phyloP scores from a whole-genome alignment of 2,888 invertebrate genomes.

The Loripinus fragilis region DNA sequence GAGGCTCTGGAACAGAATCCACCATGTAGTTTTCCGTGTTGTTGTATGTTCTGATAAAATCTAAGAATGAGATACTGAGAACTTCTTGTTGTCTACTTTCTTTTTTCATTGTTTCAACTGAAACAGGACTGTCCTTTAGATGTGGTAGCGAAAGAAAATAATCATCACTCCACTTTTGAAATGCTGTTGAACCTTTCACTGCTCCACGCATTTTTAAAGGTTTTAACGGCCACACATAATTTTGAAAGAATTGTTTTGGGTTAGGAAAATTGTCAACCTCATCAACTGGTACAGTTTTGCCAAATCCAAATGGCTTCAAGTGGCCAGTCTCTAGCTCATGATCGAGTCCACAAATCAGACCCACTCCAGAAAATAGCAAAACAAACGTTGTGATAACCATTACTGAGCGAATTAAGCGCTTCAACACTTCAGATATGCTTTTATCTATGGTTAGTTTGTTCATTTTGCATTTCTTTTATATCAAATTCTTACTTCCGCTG shows the following conservation, averaged over 20 bases:
- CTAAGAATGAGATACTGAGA: slow-evolving; percentile 71
- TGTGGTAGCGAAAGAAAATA: slow-evolving; percentile 75
- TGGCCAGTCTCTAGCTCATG: slow-evolving; percentile 70
- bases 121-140: slow-evolving; percentile 64
- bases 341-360: slow-evolving; percentile 31
- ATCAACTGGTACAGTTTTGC: slow-evolving; percentile 65
- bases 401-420: too few species aligned
- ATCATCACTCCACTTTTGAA: slow-evolving; percentile 78
- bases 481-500: neutral
- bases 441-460: too few species aligned
- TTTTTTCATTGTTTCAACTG: slow-evolving; percentile 80
- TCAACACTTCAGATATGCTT: too few species aligned
- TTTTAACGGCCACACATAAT: slow-evolving; percentile 69
- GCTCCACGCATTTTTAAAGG: slow-evolving; percentile 79
- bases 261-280: slow-evolving; percentile 72
- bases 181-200: slow-evolving; percentile 73
- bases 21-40: slow-evolving; percentile 80
- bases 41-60: slow-evolving; percentile 79
- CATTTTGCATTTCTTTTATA: too few species aligned
- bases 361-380: neutral
- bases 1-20: slow-evolving; percentile 74
- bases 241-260: slow-evolving; percentile 72
- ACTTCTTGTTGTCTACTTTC: slow-evolving; percentile 76
- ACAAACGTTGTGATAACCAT: neutral
- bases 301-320: slow-evolving; percentile 77